Base-by-base conservation (phyloP, 1,140 invertebrate species). In the Paraescarpia echinospica region DNA sequence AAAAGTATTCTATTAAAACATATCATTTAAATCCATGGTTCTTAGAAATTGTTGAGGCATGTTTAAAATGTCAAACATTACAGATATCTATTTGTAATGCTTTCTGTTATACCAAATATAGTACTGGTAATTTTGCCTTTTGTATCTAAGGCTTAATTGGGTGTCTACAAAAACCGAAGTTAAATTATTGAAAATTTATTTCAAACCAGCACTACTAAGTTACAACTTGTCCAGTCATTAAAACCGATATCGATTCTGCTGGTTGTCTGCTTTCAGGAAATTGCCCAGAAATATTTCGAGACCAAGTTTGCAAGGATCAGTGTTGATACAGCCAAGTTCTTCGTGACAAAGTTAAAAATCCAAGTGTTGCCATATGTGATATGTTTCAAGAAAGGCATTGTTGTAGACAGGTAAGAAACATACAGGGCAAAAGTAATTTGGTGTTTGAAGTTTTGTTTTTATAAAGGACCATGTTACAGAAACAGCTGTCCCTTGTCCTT, bases 291-390 rank as follows among this genome's bases (percentile, higher is more conserved):
- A 92, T 94, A 96, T 94, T 95, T 95, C 94, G 95, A 95, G 91
- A 95, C 95, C 92, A 95, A 95, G 91, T 96, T 96, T 95, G 94
- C 95, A 35, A 95, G 94, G 92, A 94, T 96, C 22, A 95, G 94
- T 95, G 95, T 95, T 14, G 95, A 96, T 77, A 95, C 94, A 33
- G 95, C 95, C 33, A 96, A 96, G 92, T 96, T 95, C 92, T 95
- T 95, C 91, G 95, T 95, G 8, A 94, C 94, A 89, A 96, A 95
- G 93, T 93, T 96, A 34, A 96, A 95, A 92, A 94, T 96, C 35
- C 93, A 95, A 91, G 94, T 95, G 31, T 92, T 96, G 88, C 95
- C 95, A 93, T 95, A 95, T n/a, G 93, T 96, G 34, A 93, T 95
- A 34, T 96, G 95, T 93, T 96, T 96, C 93, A 94, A 94, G 77